Base-by-base conservation (phyloP, 2,888 invertebrate species). In the Phrixothrix hirtus region DNA sequence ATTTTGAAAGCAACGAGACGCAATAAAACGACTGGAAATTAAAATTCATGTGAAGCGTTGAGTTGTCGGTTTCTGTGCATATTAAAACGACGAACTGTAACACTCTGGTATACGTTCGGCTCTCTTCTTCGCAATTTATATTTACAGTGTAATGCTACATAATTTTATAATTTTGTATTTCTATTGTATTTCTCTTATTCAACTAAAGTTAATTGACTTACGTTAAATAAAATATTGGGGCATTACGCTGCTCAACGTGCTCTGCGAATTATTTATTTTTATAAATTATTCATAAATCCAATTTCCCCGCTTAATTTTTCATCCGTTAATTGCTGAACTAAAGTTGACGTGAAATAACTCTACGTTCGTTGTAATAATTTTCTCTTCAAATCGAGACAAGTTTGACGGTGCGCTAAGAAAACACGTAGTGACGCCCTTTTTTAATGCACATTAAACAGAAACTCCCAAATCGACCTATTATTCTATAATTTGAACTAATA, bases 41-140 rank as follows among this genome's bases (percentile, higher is more conserved):
- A 70, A 70, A 70, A 70, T 70, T 70, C 69, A 67, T 65, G 64
- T 60, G 58, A 60, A 60, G 64, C 62, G 46, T 55, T 60, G 63
- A 61, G 63, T 57, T 58, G 62, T 60, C 61, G 62, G 62, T 64
- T 65, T 65, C 62, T 56, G 58, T 63, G 64, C 55, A 66, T 64
- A 64, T 61, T 64, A 65, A 66, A 64, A 63, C 53, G 41, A 31
- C 53, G 47, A 52, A 53, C 53, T 47, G 53, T 43, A 48, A 48
- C 47, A 48, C 52, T 52, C 4, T 21, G 7, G 4, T 21, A 7
- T 21, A 41, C 53, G 53, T 48, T 53, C 43, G 36, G 32, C 43
- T 47, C 53, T 47, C 48, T 53, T 53, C 53, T 53, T 13, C 48
- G 44, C 53, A 53, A 53, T 53, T 47, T 53, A 53, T 53, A 53